Percentiles rank a stretch among this genome's conserved stretches.
Evolutionary conservation across 2,888 invertebrate species (phyloP).

Genomic region (Epinotia demarniana): DNA sequence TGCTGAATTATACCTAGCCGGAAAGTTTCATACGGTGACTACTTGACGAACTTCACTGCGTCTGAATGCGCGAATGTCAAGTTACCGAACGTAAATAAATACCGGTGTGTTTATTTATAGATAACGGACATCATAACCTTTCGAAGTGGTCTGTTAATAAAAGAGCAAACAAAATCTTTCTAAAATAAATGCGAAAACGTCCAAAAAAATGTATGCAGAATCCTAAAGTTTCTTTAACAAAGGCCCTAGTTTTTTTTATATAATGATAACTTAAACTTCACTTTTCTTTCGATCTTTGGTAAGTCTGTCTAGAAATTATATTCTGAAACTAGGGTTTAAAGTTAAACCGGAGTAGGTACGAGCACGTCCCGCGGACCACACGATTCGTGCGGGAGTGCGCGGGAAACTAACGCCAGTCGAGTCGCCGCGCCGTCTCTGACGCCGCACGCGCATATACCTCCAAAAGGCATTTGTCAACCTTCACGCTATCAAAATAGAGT

Average conservation of each 20-base stretch:
- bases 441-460: constrained; percentile 47
- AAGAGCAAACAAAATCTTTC: too few species aligned
- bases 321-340: neutral
- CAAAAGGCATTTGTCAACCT: neutral
- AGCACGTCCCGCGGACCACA: constrained; percentile 34
- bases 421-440: constrained; percentile 50
- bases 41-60: constrained; percentile 1
- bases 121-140: neutral
- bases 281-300: neutral
- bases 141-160: neutral
- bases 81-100: constrained; percentile 37
- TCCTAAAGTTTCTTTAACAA: too few species aligned
- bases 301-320: too few species aligned
- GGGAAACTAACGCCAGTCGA: constrained; percentile 45
- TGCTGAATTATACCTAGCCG: neutral
- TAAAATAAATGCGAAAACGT: too few species aligned
- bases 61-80: constrained; percentile 30
- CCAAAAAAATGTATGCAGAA: too few species aligned
- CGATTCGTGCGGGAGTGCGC: constrained; percentile 52
- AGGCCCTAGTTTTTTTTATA: neutral
- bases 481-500: neutral
- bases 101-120: constrained; percentile 28
- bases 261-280: neutral
- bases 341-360: neutral
- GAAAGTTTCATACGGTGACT: constrained; percentile 13